These are phyloP conservation scores for Entomobrya proxima DNA, from an alignment of 2,888 invertebrate genomes.

Conservation along the genomic window DNA sequence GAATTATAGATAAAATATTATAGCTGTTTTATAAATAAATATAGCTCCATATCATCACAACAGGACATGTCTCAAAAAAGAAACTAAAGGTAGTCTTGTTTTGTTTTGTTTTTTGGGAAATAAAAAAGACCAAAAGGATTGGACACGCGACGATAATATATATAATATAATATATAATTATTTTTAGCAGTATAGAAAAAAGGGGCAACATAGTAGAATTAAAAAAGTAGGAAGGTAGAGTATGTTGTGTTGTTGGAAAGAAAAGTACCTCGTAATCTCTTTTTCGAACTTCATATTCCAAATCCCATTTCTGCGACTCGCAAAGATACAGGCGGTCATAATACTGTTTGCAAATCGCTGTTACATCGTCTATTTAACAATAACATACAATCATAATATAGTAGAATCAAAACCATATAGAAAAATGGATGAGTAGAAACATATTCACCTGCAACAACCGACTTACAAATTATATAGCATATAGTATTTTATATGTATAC, in stretches of 20 bases:
- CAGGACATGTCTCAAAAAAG: constrained; percentile 49
- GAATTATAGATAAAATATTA: not conserved
- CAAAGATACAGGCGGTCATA: constrained; percentile 97
- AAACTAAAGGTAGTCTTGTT: constrained; percentile 24
- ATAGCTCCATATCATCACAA: constrained; percentile 47
- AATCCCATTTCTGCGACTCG: constrained; percentile 99
- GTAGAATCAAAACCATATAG: not conserved
- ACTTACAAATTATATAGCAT: too few species aligned
- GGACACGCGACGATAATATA: constrained; percentile 39
- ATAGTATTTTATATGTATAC: not conserved
- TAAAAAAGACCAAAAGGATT: constrained; percentile 7
- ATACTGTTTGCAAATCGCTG: constrained; percentile 96
- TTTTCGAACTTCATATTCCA: constrained; percentile 95
- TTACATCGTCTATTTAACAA: constrained; percentile 85
- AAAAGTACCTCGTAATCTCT: constrained; percentile 71
- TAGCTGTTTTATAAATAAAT: not conserved
- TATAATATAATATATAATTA: not conserved
- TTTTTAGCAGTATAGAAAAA: constrained; percentile 21
- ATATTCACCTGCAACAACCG: not conserved
- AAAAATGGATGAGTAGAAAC: not conserved
- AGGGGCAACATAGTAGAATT: constrained; percentile 27
- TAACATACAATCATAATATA: constrained; percentile 52
- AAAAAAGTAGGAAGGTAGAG: not conserved
- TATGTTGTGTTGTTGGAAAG: constrained; percentile 36
- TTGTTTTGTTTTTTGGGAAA: constrained; percentile 8